phyloP scores from a whole-genome alignment of 2,797 vertebrate species.

The Brachyalestes nurse region DNA sequence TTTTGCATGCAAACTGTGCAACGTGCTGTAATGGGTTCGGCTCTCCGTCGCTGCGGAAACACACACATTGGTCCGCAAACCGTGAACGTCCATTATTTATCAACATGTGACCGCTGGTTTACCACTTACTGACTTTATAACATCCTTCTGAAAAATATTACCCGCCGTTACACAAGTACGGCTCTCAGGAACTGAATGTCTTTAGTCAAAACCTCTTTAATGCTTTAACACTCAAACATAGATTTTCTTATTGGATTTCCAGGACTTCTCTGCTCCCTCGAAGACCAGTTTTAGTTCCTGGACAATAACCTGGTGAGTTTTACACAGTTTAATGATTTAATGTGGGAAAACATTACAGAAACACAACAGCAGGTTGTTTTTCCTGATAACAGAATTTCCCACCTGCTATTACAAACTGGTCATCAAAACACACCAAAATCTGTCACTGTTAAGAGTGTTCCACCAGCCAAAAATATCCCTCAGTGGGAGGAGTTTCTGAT shows the following conservation, averaged over 20 bases:
- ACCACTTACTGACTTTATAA: slow-evolving; percentile 18
- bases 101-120: slow-evolving; percentile 6
- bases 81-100: background rate
- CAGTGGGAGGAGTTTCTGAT: too few relatives aligned
- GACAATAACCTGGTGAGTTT: background rate
- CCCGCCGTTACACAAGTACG: too few relatives aligned
- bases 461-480: too few relatives aligned
- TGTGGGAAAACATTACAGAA: too few relatives aligned
- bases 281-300: background rate
- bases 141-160: background rate
- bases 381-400: too few relatives aligned
- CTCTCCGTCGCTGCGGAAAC: slow-evolving; percentile 38
- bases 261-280: background rate
- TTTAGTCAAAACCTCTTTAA: background rate
- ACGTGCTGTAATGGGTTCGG: slow-evolving; percentile 23
- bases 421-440: too few relatives aligned
- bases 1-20: slow-evolving; percentile 57
- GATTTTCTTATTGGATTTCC: background rate
- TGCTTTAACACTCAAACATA: background rate
- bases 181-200: background rate
- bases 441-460: too few relatives aligned
- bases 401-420: too few relatives aligned
- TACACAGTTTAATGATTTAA: too few relatives aligned
- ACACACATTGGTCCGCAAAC: background rate
- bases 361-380: too few relatives aligned